Evolutionary conservation across 2,113 vertebrate species (phyloP).

Genomic region (Colius striatus): DNA sequence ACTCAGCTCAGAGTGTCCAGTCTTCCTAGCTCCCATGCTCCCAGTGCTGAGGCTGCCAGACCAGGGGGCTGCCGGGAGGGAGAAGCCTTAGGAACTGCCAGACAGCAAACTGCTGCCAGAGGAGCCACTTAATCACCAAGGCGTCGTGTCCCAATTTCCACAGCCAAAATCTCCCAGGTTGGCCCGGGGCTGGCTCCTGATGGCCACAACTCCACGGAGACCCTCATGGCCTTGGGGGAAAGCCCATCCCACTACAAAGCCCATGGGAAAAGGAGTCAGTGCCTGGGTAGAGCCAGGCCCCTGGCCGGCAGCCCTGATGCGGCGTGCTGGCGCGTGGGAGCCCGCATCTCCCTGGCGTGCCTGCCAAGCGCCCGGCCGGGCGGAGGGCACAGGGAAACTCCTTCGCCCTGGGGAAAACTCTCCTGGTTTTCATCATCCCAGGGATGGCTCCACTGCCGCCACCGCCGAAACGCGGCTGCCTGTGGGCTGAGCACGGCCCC

Average conservation of each 20-base stretch:
- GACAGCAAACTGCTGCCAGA: not conserved
- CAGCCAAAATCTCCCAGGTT: fast-evolving
- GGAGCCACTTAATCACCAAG: not conserved
- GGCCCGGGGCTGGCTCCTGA: fast-evolving
- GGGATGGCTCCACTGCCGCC: not conserved
- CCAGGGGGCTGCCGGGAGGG: not conserved
- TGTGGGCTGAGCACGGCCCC: not conserved
- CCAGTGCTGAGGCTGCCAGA: not conserved
- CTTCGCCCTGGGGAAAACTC: constrained; percentile 27
- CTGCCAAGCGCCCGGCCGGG: constrained; percentile 31
- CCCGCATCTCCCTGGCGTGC: not conserved
- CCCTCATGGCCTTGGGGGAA: fast-evolving
- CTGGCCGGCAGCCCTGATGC: too few species aligned
- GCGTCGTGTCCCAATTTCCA: not conserved
- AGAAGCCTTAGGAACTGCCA: not conserved
- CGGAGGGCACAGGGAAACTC: constrained; percentile 6
- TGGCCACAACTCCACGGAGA: fast-evolving
- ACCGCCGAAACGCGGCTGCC: not conserved
- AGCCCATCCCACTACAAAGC: fast-evolving
- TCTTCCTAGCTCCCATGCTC: fast-evolving
- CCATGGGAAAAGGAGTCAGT: fast-evolving
- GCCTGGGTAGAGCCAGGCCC: not conserved
- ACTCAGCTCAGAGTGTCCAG: fast-evolving
- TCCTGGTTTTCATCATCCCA: constrained; percentile 45
- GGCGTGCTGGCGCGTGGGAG: not conserved